Evolutionary conservation across 2,113 vertebrate species (phyloP), one percentile per base, ranked within the genome.

Genomic region (Atherinomorus stipes): DNA sequence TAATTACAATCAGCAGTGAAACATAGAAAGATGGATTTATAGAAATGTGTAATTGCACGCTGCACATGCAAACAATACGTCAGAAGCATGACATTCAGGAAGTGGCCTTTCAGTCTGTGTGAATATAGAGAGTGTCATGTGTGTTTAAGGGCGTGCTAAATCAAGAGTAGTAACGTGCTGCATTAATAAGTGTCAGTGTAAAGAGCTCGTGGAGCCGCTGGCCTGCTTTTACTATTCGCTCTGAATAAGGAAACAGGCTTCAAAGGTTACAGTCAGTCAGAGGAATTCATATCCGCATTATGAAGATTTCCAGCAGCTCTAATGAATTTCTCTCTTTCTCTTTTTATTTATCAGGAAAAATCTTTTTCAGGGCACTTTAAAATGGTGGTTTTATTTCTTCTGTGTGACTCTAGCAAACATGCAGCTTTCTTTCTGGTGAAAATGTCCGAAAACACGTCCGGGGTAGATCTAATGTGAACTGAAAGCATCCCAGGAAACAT

Each of bases 241-340:
- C 50, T 56, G 76, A 80, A 76, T 79, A 50, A 82, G 64, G 51
- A 79, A 86, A 69, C 76, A 64, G 62, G 47, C 53, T 66, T 71
- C 6, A 87, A 88, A 91, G 80, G 89, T 89, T 84, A 81, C 57
- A n/a, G 23, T 61, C 79, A 73, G 34, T 83, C 61, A 78, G 37
- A 8, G 2, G 28, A 59, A 60, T 60, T 53, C 42, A 63, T 51
- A 58, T 31, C 18, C 60, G 19, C 76, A 61, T 51, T 70, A 71
- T 76, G 53, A 54, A 60, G 40, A 19, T 65, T 62, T 56, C 31
- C 58, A 57, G 31, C 19, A 26, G 37, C 31, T 69, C 76, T 70
- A 74, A 69, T 77, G 19, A 73, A 23, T 63, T 69, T 65, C 63
- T 65, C 28, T 61, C n/a, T 47, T 38, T 34, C 34, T 60, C 25